These are phyloP conservation scores for Psilopsiagon aurifrons DNA, from an alignment of 2,113 vertebrate species.

Conservation along the genomic window DNA sequence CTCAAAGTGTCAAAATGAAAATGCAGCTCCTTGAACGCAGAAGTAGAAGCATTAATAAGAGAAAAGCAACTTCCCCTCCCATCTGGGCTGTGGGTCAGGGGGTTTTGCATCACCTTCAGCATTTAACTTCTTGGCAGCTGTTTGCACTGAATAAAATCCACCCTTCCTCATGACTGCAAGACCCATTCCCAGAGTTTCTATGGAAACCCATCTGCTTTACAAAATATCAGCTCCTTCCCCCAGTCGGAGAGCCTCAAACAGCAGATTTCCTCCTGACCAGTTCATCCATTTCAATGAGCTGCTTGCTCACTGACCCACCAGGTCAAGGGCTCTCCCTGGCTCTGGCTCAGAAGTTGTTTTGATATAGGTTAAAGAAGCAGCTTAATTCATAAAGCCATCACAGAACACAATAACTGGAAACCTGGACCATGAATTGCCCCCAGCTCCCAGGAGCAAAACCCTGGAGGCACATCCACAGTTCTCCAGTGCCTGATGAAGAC, in stretches of 20 bases:
- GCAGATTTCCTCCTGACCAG: not conserved
- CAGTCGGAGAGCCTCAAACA: not conserved
- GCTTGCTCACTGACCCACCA: not conserved
- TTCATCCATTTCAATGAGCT: not conserved
- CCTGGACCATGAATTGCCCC: not conserved
- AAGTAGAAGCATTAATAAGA: not conserved
- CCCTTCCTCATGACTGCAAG: not conserved
- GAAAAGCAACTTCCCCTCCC: not conserved
- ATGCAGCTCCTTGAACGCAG: not conserved
- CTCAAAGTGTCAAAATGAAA: not conserved
- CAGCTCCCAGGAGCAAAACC: not conserved
- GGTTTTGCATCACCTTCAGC: not conserved
- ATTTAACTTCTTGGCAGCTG: not conserved
- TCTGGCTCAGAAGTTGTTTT: not conserved
- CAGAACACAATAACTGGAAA: not conserved
- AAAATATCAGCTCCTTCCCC: not conserved
- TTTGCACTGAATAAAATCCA: not conserved
- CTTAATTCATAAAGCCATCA: not conserved
- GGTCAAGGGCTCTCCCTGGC: rapidly evolving
- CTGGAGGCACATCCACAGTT: not conserved
- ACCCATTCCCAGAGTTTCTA: slow-evolving; percentile 24
- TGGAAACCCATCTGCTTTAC: slow-evolving; percentile 43
- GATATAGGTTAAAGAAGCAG: not conserved
- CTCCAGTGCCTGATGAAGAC: rapidly evolving
- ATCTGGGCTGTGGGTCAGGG: not conserved